These are phyloP conservation scores for Syngnathus rostellatus DNA, from an alignment of 2,797 vertebrate genomes.

Conservation along the genomic window DNA sequence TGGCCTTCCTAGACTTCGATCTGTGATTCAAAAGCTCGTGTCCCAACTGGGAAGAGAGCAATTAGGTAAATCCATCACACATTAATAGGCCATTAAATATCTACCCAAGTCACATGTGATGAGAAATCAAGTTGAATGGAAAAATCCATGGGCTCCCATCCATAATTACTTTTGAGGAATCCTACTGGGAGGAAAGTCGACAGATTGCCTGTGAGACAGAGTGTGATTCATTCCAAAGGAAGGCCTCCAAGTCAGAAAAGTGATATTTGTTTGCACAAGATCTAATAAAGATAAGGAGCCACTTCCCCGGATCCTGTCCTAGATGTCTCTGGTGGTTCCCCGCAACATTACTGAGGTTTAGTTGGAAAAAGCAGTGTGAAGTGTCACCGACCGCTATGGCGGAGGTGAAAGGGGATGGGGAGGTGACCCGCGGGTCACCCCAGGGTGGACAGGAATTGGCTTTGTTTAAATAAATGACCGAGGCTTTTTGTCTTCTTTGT, in stretches of 20 bases:
- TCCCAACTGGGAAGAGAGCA: conserved; percentile 45
- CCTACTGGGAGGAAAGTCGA: conserved; percentile 29
- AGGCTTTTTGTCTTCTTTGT: conserved; percentile 33
- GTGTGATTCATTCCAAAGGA: conserved; percentile 30
- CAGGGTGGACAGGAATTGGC: conserved; percentile 19
- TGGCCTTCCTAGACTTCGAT: conserved; percentile 48
- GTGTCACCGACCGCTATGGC: conserved; percentile 38
- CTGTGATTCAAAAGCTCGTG: conserved; percentile 58
- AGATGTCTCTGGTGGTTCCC: conserved; percentile 12
- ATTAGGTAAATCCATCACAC: conserved; percentile 58
- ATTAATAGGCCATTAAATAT: conserved; percentile 57
- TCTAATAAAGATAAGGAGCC: background rate
- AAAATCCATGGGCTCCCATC: conserved; percentile 56
- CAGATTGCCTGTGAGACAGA: conserved; percentile 31
- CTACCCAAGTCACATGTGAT: conserved; percentile 50
- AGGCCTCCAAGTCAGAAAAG: conserved; percentile 7
- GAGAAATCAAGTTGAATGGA: conserved; percentile 58
- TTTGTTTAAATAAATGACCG: conserved; percentile 41
- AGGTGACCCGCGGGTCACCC: conserved; percentile 38
- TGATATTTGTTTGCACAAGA: background rate
- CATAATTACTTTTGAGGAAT: conserved; percentile 62
- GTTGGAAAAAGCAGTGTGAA: conserved; percentile 52
- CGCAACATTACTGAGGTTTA: conserved; percentile 31
- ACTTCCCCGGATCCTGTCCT: background rate
- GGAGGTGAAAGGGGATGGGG: conserved; percentile 43